These are phyloP conservation scores for Equus quagga DNA, from an alignment of 2,113 vertebrate genomes.

Conservation along the genomic window DNA sequence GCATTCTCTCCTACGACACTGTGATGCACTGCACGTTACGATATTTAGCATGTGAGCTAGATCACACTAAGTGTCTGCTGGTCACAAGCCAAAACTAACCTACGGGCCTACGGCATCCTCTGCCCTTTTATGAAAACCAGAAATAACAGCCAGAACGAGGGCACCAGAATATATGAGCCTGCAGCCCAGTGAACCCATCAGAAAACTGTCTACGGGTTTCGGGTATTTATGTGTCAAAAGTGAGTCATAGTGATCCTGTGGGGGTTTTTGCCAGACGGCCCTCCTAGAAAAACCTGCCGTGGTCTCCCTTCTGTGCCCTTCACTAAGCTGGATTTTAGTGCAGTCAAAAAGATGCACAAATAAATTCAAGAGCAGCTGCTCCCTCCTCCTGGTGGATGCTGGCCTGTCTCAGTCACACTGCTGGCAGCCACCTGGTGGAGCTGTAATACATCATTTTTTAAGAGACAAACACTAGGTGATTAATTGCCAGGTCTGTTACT, in stretches of 20 bases:
- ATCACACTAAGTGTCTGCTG: not conserved
- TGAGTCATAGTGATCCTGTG: not conserved
- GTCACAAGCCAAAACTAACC: not conserved
- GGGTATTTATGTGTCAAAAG: not conserved
- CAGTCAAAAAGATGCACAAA: not conserved
- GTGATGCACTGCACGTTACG: no score
- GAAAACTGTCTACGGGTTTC: not conserved
- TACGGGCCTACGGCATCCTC: not conserved
- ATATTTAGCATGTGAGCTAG: not conserved
- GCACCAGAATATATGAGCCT: not conserved
- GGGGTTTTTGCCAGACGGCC: not conserved
- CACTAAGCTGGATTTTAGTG: not conserved
- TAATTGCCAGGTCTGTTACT: constrained; percentile 6
- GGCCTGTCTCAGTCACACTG: not conserved
- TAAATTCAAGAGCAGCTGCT: not conserved
- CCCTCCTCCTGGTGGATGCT: not conserved
- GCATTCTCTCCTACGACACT: no score
- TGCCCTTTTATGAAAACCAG: not conserved
- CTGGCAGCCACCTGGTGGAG: constrained; percentile 84
- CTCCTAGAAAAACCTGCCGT: not conserved
- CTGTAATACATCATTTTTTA: constrained; percentile 50
- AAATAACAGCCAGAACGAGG: not conserved
- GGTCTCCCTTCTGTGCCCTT: not conserved
- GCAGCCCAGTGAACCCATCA: not conserved
- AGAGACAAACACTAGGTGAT: constrained; percentile 40